Evolutionary conservation across 2,888 invertebrate species (phyloP), one percentile per base, ranked within the genome.

Genomic region (Aspidapion aeneum): DNA sequence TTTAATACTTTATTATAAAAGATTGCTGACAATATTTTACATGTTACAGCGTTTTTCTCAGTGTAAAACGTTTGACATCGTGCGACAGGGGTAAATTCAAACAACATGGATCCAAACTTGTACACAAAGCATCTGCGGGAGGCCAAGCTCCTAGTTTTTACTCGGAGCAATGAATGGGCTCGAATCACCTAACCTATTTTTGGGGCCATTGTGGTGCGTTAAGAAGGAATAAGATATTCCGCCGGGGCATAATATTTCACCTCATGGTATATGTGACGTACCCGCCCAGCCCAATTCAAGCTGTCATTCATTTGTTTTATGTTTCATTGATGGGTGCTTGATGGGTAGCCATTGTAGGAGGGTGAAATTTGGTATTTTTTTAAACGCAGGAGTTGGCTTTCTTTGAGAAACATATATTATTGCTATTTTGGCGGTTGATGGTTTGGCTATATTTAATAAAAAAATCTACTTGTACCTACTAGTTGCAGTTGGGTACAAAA

Each of bases 101-200:
- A 12, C 35, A 3, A 12, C 60, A 63, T 66, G 66, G 66, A 57
- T 60, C 61, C 62, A 60, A n/a, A 56, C 64, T 57, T 52, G 57
- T 70, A 78, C 77, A 78, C 77, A 78, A 79, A 75, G 70, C 74
- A 75, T 60, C 79, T 69, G 70, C 74, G 71, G 79, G 79, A 77
- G 77, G 77, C 71, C 72, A 72, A 77, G 78, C 78, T 79, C 74
- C 79, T 75, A 78, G 78, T 78, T 78, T 79, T 79, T 78, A 78
- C 78, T 77, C 75, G 75, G 75, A 74, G 72, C 68, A 71, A 74
- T 79, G 78, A 79, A 79, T 78, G 79, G 76, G 35, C 35, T 12
- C 70, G 71, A 67, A 73, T 74, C 74, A 35, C 35, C 75, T 75
- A 75, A 76, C 75, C 77, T 76, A 77, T 79, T 79, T 78, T 70